Base-by-base conservation (phyloP, 1,140 invertebrate species). In the Sarcophaga peregrina region DNA sequence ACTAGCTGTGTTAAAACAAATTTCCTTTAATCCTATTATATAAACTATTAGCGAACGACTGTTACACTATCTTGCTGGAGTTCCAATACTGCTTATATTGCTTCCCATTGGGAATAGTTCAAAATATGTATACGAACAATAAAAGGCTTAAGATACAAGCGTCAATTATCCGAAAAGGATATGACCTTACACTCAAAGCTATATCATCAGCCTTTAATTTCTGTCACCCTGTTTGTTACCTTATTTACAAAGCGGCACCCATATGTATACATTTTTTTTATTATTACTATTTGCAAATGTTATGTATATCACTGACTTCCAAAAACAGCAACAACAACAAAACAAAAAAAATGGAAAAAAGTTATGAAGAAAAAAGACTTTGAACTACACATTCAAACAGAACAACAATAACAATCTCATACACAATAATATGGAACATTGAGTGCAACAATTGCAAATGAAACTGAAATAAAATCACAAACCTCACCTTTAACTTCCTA, bases 401-500 rank as follows among this genome's bases (percentile, higher is more conserved):
- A 3, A 7, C 5, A 17, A 62, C 17, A 72, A 72, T 25, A 72
- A 72, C 68, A 72, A 72, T 45, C 72, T 45, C 25, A n/a, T 45
- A 74, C 72, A 74, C 25, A 74, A 74, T 74, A 45, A 74, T 74
- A 74, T 74, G 72, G 72, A 74, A 45, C 72, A 74, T 45, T 45
- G 20, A 25, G 72, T 45, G 72, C 54, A 45, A 45, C 72, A 74
- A 74, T 74, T 74, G 72, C 72, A 45, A 74, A 74, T 45, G 9
- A 45, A 74, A 74, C 72, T 74, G 72, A 74, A 74, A 74, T 74
- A 74, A 74, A 74, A 74, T 74, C 72, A 74, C 72, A 86, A 87
- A 88, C 87, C 87, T 88, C 87, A 88, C 87, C 87, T 88, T 88
- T 88, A 88, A 88, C 87, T 87, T 88, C 87, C 87, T 87, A 88